Conservation (phyloP, 2,888 invertebrate genomes). For the Drosophila quasianomalipes region DNA sequence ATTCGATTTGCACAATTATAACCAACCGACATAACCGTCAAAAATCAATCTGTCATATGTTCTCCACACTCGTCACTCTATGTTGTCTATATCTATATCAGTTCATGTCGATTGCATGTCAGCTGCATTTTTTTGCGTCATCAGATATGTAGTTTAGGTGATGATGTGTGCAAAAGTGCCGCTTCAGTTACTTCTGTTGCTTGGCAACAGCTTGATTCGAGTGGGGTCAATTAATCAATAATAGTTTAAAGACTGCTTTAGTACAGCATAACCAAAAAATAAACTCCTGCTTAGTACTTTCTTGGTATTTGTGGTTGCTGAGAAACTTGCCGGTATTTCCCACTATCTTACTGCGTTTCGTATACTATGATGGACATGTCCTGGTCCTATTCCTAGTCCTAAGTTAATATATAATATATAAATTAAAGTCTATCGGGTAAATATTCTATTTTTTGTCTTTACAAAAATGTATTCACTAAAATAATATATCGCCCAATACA, state of each 20-base stretch:
- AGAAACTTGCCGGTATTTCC: not conserved
- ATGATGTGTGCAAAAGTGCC: not conserved
- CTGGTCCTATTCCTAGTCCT: not conserved
- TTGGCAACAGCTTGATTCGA: slow-evolving; percentile 44
- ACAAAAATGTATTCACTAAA: not conserved
- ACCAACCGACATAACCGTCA: not conserved
- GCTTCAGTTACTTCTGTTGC: slow-evolving; percentile 18
- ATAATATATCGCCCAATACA: not conserved
- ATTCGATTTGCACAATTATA: slow-evolving; percentile 3
- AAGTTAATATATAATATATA: not conserved
- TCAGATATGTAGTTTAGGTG: slow-evolving; percentile 25
- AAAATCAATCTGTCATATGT: slow-evolving; percentile 34
- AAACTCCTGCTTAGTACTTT: not conserved
- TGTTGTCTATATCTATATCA: slow-evolving; percentile 4
- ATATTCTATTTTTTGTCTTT: not conserved
- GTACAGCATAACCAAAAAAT: not conserved
- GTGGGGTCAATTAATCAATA: slow-evolving; percentile 9
- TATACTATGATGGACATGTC: not conserved
- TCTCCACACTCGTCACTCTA: not conserved
- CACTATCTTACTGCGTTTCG: not conserved
- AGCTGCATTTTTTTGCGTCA: slow-evolving; percentile 7
- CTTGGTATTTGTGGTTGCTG: not conserved
- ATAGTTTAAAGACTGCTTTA: not conserved
- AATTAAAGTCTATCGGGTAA: not conserved
- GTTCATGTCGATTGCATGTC: slow-evolving; percentile 37